Base-by-base conservation (phyloP, 2,888 invertebrate species). In the Lasioglossum lativentre region DNA sequence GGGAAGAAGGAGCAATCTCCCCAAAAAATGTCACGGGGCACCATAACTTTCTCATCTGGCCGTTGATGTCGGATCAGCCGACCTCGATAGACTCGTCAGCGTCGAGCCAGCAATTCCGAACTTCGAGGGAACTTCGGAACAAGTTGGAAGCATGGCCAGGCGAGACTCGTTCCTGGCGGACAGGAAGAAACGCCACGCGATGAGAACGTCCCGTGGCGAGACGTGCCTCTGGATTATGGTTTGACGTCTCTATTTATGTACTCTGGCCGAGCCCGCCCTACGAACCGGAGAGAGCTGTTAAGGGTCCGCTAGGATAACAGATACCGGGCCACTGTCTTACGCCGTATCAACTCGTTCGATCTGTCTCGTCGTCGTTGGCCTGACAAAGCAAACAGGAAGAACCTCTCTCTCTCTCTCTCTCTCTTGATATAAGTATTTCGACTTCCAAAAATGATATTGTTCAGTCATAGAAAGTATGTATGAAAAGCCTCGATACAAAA, bases 241-340 rank as follows among this genome's bases (percentile, higher is more conserved):
- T 27, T 27, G 71, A 77, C 59, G 78, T 47, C 78, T 78, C 78
- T 81, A 78, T 81, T 81, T 81, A 78, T 78, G 81, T 40, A 47
- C 56, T 40, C 47, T 66, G 23, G 19, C 47, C 16, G 77, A 63
- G 38, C 14, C n/a, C 12, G 47, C 14, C 76, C 63, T 79, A 38
- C n/a, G 68, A 52, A 6, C 63, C 27, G 19, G 59, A 73, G 72
- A 66, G 66, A 23, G 72, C 16, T 59, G 73, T 47, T 45, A 47
- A 63, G 73, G 78, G 45, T 47, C 52, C 38, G 19, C n/a, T 27
- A 23, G 56, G 71, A 71, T 42, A 71, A 66, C 63, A 73, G 6
- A 78, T 78, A 70, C 30, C 12, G 5, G n/a, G 23, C 19, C 5
- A 34, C 59, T 34, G 78, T 45, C 42, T 79, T 34, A 27, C 47